Percentiles rank a stretch among this genome's conserved stretches.
Evolutionary conservation across 2,797 vertebrate genomes (phyloP).

Genomic region (Chiropotes sagulatus): DNA sequence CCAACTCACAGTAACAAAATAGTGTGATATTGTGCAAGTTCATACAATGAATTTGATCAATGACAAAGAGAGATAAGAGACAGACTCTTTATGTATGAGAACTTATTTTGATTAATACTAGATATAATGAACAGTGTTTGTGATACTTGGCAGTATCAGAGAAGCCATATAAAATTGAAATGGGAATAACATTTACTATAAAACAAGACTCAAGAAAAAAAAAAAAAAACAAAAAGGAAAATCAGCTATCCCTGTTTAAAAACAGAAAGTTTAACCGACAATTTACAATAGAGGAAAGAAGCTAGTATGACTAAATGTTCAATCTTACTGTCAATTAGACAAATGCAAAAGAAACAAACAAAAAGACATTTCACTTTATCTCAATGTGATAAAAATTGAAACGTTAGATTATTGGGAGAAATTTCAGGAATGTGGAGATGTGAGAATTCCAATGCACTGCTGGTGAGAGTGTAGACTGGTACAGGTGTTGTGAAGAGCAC

Average conservation of each 20-base stretch:
- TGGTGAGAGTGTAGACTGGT: neutral
- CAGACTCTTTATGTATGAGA: neutral
- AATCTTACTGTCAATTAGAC: neutral
- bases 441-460: no score
- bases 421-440: neutral
- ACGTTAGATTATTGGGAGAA: neutral
- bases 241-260: neutral
- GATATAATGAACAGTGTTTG: neutral
- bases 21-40: neutral
- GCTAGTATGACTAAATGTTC: neutral
- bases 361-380: neutral
- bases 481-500: neutral
- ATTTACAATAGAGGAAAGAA: neutral
- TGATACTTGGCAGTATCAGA: neutral
- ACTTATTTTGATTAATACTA: neutral
- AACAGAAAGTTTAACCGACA: neutral
- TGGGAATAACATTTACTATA: neutral
- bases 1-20: neutral
- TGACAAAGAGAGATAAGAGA: neutral
- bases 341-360: neutral
- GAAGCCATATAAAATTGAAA: neutral
- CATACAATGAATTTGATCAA: neutral
- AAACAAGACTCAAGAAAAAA: neutral
- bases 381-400: neutral
- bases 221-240: neutral